These are phyloP conservation scores for Macrosiphum euphorbiae DNA, from an alignment of 2,888 invertebrate genomes.

Conservation along the genomic window DNA sequence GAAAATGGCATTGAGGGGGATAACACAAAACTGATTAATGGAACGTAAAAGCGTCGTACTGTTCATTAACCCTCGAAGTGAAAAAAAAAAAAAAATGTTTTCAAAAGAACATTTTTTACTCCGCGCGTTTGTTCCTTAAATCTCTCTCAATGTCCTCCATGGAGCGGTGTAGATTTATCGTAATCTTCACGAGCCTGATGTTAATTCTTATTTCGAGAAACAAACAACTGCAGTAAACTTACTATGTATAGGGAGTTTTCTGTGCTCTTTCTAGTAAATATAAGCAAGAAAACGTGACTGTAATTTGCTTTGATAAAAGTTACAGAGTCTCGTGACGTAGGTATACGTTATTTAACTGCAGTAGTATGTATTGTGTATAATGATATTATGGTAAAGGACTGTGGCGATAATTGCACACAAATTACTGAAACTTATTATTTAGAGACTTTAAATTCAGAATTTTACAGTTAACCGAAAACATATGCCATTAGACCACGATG, in stretches of 20 bases:
- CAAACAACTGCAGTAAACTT: background rate
- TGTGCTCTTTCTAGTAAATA: background rate
- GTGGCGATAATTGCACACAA: background rate
- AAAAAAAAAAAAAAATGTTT: background rate
- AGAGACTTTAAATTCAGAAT: background rate
- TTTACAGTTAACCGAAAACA: background rate
- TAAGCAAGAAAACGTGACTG: background rate
- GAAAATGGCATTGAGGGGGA: background rate
- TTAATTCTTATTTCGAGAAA: background rate
- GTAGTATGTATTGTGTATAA: background rate
- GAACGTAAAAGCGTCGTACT: conserved; percentile 36
- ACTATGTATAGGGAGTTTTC: background rate
- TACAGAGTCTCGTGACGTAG: background rate
- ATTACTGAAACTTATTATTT: background rate
- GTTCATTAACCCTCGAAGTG: conserved; percentile 23
- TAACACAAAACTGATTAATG: conserved; percentile 40
- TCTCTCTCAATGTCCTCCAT: background rate
- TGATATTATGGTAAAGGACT: background rate
- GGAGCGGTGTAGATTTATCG: background rate
- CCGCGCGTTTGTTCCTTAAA: background rate
- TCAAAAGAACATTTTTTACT: background rate
- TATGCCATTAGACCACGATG: too few relatives aligned
- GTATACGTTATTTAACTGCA: background rate
- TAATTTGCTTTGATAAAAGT: background rate
- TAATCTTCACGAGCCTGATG: background rate